A percentile compares a stretch with the other conserved stretches of the same genome.
Conservation (phyloP, 1,140 invertebrate genomes). For the Riptortus pedestris region DNA sequence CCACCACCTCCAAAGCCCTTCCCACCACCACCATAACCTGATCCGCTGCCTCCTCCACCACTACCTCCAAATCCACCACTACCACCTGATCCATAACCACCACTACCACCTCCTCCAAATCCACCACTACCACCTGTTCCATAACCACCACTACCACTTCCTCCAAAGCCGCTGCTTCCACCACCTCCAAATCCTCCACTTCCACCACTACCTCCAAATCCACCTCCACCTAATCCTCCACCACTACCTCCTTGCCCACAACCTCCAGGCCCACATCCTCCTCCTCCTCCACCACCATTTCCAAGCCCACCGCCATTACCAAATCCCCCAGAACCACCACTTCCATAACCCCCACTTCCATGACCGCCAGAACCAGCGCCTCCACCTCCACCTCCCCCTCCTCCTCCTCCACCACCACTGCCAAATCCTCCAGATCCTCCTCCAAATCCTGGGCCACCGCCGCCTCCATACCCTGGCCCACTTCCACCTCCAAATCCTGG, state of each 20-base stretch:
- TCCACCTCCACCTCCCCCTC: constrained; percentile 16
- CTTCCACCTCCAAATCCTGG: neutral
- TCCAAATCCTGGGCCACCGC: neutral
- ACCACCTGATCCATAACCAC: neutral
- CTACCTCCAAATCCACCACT: neutral
- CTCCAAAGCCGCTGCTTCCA: neutral
- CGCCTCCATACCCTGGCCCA: neutral
- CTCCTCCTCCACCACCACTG: constrained; percentile 3
- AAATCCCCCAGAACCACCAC: neutral
- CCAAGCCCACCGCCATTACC: neutral
- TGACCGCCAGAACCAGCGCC: constrained; percentile 5
- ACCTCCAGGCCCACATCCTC: neutral
- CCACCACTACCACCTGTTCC: constrained; percentile 1
- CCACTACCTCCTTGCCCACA: constrained; percentile 1
- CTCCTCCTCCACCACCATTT: constrained; percentile 10
- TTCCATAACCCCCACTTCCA: neutral
- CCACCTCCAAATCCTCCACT: constrained; percentile 1
- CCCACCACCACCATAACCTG: neutral
- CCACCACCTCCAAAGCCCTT: neutral
- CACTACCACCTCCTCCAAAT: constrained; percentile 1
- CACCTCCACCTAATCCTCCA: neutral
- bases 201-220: neutral
- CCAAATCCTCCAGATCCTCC: neutral
- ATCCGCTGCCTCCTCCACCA: neutral
- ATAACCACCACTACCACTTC: neutral